Evolutionary conservation across 2,113 vertebrate species (phyloP).

Genomic region (Sisor rabdophorus): DNA sequence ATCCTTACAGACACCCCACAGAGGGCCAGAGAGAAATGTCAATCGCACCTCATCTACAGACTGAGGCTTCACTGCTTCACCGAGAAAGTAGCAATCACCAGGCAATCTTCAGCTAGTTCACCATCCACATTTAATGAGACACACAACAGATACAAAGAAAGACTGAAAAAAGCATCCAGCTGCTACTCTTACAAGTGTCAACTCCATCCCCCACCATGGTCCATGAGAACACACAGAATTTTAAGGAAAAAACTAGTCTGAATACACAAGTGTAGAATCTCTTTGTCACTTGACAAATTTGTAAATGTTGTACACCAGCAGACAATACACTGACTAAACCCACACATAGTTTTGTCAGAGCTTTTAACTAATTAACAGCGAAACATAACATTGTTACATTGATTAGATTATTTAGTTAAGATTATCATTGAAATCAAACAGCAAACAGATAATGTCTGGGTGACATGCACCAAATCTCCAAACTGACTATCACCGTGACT

Average conservation of each 20-base stretch:
- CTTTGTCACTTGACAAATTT: slow-evolving; percentile 17
- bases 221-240: slow-evolving; percentile 13
- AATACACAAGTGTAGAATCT: slow-evolving; percentile 9
- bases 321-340: not conserved
- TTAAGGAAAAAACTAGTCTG: slow-evolving; percentile 15
- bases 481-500: not conserved
- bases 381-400: not conserved
- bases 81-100: slow-evolving; percentile 50
- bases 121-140: slow-evolving; percentile 52
- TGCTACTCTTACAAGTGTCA: slow-evolving; percentile 47
- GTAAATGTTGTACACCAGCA: not conserved
- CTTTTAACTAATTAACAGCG: not conserved
- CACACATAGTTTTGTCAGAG: not conserved
- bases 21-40: slow-evolving; percentile 58
- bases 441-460: not conserved
- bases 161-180: slow-evolving; percentile 25
- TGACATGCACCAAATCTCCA: slow-evolving; percentile 2
- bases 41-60: slow-evolving; percentile 51
- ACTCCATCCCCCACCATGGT: slow-evolving; percentile 31
- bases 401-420: slow-evolving; percentile 1
- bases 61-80: slow-evolving; percentile 43
- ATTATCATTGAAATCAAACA: slow-evolving; percentile 1
- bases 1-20: slow-evolving; percentile 56
- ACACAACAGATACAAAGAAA: slow-evolving; percentile 32
- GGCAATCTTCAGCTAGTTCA: slow-evolving; percentile 53